Evolutionary conservation across 2,113 vertebrate species (phyloP), one percentile per base, ranked within the genome.

Genomic region (Mandrillus leucophaeus): DNA sequence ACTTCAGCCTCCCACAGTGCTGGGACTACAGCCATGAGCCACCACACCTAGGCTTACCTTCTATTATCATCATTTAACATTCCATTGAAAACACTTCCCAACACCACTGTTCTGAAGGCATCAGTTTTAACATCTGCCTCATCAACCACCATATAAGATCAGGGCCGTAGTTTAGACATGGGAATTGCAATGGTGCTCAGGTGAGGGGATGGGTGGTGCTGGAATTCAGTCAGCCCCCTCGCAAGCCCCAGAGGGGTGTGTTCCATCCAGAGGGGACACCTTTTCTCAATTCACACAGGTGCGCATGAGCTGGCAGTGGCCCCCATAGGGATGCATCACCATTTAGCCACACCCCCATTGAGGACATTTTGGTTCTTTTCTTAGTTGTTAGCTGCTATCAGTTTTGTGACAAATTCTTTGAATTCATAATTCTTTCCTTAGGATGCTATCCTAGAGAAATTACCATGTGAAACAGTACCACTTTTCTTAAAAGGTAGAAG

Each of bases 121-220:
- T 76, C 76, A 10, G 6, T 18, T 64, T 73, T 50, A 66, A 52
- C 0, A 10, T 80, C n/a, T 80, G 43, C 32, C 40, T 59, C 16
- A 1, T 8, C 17, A 30, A 43, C 52, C 27, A 10, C 0, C 0
- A 8, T 14, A 16, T 2, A 35, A 35, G 43, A 22, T 38, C 27
- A 23, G 61, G 64, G 70, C 59, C 64, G 68, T 25, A 59, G 16
- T 27, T 70, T 50, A 88, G 48, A 64, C 12, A 3, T 13, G 1
- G 48, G 17, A 43, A 45, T 2, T 35, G 52, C 6, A 66, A 73
- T 72, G 52, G 61, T 5, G 3, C 18, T 38, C 59, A 73, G 25
- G 45, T 55, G 45, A 73, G 66, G 78, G 78, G 7, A 43, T 4
- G 22, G 4, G 23, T 3, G 4, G 30, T 90, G 16, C 3, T 38